Percentiles rank a stretch among this genome's conserved stretches.
Conservation (phyloP, 92 coral and sea anemone genomes). For the Umimayanthus chanpuru region DNA sequence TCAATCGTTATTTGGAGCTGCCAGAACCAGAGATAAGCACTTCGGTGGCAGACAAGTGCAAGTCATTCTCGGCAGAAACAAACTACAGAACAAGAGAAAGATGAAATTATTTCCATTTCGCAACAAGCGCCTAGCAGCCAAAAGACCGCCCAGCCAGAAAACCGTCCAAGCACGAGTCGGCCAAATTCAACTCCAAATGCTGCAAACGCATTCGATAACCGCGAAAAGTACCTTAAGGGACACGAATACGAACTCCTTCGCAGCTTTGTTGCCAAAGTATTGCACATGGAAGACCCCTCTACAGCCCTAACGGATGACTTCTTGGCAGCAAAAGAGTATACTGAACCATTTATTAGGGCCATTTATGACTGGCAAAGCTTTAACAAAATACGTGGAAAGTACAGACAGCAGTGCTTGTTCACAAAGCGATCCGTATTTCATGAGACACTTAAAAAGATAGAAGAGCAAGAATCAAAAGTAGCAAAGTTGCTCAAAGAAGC, state of each 20-base stretch:
- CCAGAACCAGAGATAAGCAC: constrained; percentile 22
- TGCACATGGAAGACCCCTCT: background rate
- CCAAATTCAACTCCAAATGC: background rate
- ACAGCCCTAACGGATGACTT: background rate
- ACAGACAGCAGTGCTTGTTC: background rate
- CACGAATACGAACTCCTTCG: background rate
- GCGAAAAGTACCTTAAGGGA: background rate
- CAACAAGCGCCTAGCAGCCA: constrained; percentile 18
- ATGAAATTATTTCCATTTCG: constrained; percentile 22
- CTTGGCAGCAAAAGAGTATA: constrained; percentile 13
- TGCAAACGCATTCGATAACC: background rate
- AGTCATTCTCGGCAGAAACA: constrained; percentile 18
- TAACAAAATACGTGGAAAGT: background rate
- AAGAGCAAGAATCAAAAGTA: constrained; percentile 6
- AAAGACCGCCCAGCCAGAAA: constrained; percentile 9
- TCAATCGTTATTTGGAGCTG: constrained; percentile 30
- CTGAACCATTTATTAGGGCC: background rate
- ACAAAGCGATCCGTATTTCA: constrained; percentile 14
- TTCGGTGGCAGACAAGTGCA: constrained; percentile 11
- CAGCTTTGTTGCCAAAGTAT: background rate
- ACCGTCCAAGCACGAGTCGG: background rate
- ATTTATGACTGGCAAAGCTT: background rate
- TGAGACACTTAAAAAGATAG: background rate
- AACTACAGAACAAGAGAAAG: constrained; percentile 8
- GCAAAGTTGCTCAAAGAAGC: constrained; percentile 4